Base-by-base conservation (phyloP, 2,113 vertebrate genomes). In the Anarhynchus alexandrinus region DNA sequence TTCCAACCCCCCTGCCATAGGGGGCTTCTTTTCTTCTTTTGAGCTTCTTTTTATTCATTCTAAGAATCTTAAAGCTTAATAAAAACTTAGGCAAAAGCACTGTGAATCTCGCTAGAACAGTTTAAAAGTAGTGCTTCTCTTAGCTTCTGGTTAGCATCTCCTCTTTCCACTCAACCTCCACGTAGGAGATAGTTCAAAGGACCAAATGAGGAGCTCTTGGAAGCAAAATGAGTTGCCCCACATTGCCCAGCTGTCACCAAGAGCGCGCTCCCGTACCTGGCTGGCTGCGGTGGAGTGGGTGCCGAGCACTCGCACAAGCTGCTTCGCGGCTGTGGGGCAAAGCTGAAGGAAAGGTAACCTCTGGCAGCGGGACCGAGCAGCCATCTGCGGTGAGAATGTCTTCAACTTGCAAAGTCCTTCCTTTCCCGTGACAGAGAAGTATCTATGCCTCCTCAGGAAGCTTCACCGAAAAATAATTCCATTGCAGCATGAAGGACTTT, bases 131-230 rank as follows among this genome's bases (percentile, higher is more conserved):
- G 47, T 10, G 32, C 30, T 87, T 69, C 15, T 55, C 32, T 9
- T n/a, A 27, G 38, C 38, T 84, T 61, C 23, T 90, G 27, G 22
- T 43, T 29, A 52, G 36, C 18, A 16, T 55, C 62, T 79, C 11
- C 34, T 85, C 27, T 57, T 51, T 42, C 65, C 11, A 7, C 59
- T 78, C 8, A 11, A 15, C 54, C 17, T 66, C 25, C 22, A 3
- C 0, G 1, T 5, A 7, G 15, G 40, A 47, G 11, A 5, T 57
- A 55, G 38, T 59, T 67, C 13, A 66, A 52, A 45, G 14, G 40
- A 36, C 51, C 59, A 38, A 6, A 0, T 0, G 16, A 54, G 18
- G 19, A 30, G 11, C 6, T 76, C 25, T 58, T 43, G 0, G 30
- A 11, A 67, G 47, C 21, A 25, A 27, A n/a, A 27, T 0, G 3